Evolutionary conservation across 35 echinoderm and acorn worm species (phyloP).

Genomic region (Apostichopus californicus): DNA sequence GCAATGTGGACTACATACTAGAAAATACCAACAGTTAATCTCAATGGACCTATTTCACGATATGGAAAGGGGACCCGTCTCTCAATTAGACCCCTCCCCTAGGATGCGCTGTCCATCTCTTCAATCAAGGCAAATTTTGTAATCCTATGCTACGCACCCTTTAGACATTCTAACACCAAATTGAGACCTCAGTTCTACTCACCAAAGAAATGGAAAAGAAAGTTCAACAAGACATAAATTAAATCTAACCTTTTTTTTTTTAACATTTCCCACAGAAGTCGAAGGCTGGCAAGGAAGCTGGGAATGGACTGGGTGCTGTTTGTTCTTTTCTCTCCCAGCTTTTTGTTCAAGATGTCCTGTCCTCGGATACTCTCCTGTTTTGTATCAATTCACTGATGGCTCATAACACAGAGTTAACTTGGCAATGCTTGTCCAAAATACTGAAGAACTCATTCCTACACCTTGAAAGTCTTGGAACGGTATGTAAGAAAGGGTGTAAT

Average conservation of each 20-base stretch:
- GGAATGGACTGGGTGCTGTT: not conserved
- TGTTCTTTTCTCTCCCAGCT: not conserved
- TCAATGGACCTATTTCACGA: too few species aligned
- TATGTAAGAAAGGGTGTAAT: not conserved
- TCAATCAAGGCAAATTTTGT: too few species aligned
- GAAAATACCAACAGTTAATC: too few species aligned
- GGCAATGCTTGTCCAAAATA: not conserved
- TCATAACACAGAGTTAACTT: not conserved
- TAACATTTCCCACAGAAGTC: not conserved
- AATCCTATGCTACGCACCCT: too few species aligned
- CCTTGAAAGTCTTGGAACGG: not conserved
- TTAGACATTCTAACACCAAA: too few species aligned
- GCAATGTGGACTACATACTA: too few species aligned
- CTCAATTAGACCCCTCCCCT: too few species aligned
- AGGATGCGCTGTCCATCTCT: too few species aligned
- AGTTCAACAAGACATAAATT: too few species aligned
- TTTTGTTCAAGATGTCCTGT: not conserved
- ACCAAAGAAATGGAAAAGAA: too few species aligned
- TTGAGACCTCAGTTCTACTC: too few species aligned
- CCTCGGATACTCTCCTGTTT: not conserved
- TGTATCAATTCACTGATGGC: not conserved
- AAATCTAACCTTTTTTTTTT: not conserved
- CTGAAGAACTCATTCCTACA: not conserved
- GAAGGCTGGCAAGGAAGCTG: not conserved
- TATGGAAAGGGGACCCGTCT: too few species aligned